phyloP scores from a whole-genome alignment of 2,888 invertebrate genomes.

The Tetrapedia diversipes region DNA sequence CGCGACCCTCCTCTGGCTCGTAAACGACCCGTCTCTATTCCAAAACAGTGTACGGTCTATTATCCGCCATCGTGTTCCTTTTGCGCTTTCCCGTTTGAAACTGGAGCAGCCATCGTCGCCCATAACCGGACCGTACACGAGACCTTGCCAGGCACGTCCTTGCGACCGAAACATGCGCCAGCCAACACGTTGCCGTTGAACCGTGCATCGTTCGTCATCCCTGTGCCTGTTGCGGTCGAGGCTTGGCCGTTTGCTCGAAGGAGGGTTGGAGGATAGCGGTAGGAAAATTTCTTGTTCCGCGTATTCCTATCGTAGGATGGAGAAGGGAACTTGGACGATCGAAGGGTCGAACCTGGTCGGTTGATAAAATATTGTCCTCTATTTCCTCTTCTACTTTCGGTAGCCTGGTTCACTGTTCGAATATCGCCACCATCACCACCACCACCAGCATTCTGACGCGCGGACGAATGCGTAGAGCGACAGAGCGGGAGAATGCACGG shows the following conservation, averaged over 20 bases:
- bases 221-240: not conserved
- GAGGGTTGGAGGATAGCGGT: no score
- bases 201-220: not conserved
- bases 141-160: conserved; percentile 15
- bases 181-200: not conserved
- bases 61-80: not conserved
- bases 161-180: conserved; percentile 25
- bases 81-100: conserved; percentile 9
- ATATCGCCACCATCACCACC: no score
- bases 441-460: no score
- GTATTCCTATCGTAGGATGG: conserved; percentile 12
- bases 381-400: no score
- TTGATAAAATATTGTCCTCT: conserved; percentile 12
- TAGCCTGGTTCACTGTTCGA: no score
- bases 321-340: not conserved
- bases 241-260: not conserved
- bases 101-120: conserved; percentile 26
- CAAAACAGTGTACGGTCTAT: not conserved
- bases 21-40: not conserved
- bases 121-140: not conserved
- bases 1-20: conserved; percentile 17
- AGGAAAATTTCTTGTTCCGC: not conserved
- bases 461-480: conserved; percentile 50
- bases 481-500: conserved; percentile 53
- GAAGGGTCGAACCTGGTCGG: not conserved